phyloP scores from a whole-genome alignment of 2,797 vertebrate genomes.

The Aldrovandia affinis region DNA sequence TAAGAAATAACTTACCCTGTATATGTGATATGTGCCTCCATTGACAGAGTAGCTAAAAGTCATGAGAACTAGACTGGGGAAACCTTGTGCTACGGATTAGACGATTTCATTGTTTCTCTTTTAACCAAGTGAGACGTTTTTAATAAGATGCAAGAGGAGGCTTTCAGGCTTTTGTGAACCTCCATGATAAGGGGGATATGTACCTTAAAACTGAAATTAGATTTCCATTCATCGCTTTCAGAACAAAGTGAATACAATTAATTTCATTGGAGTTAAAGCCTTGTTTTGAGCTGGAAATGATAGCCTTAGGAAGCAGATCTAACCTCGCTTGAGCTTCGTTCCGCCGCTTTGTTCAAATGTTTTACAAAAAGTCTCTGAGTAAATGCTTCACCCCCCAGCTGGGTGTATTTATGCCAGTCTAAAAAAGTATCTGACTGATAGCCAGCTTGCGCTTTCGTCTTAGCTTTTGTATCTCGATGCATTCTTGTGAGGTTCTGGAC shows the following conservation, averaged over 20 bases:
- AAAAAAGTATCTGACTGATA: background rate
- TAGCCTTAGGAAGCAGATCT: background rate
- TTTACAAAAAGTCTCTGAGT: background rate
- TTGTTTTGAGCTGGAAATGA: conserved; percentile 8
- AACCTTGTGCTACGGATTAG: background rate
- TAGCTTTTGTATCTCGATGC: background rate
- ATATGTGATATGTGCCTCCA: background rate
- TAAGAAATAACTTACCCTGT: background rate
- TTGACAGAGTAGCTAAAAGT: background rate
- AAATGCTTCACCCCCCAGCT: background rate
- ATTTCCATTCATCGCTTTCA: background rate
- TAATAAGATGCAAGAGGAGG: background rate
- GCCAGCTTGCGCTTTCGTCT: background rate
- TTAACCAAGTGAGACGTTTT: background rate
- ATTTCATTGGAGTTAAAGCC: background rate
- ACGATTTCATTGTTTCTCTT: background rate
- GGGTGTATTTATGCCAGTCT: conserved; percentile 1
- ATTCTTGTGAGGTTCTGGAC: background rate
- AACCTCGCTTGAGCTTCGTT: background rate
- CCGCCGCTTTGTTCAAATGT: background rate
- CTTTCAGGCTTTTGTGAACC: conserved; percentile 8
- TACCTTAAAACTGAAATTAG: conserved; percentile 13
- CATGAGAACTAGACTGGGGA: background rate
- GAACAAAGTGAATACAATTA: conserved; percentile 1
- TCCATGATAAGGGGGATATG: background rate